Base-by-base conservation (phyloP, 2,797 vertebrate species). In the Neopelma chrysocephalum region DNA sequence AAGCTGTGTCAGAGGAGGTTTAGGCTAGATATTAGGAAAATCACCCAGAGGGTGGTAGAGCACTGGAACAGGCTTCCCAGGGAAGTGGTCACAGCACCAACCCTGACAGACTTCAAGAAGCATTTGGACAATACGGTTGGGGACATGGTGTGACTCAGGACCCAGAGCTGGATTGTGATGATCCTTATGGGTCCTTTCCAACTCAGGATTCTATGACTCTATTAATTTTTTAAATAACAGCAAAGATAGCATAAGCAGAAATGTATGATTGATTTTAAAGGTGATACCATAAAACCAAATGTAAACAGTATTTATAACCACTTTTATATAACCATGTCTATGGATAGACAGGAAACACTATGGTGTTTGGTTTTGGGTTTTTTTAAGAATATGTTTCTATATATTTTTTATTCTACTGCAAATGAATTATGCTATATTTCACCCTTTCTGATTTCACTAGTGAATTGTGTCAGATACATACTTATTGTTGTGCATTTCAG, bases 101-200 rank as follows among this genome's bases (percentile, higher is more conserved):
- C 12, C 0, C 29, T 47, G 13, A 12, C 25, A 47, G 15, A 86
- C 20, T 6, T 34, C 29, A 54, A 31, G 29, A 34, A 47, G 9
- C 0, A 0, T n/a, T 54, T 77, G 16, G 17, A 48, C 8, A 42
- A 19, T 22, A 18, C 3, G 34, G 7, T 40, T 20, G 21, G 40
- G 10, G 5, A 48, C 1, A 5, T 19, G 16, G 16, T 48, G 31
- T 18, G 20, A 34, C n/a, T 40, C 48, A 9, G 11, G 13, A 14
- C 14, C 20, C 21, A 20, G 14, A 70, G 29, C 15, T 47, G 42
- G 9, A 54, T 25, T 34, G 54, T 47, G 16, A 40, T n/a, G 11
- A 25, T 40, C 31, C 7, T 34, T 22, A 7, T 31, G 21, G 34
- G 48, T 9, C 14, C 8, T 15, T 71, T 50, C 26, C 31, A 26